Evolutionary conservation across 2,888 invertebrate genomes (phyloP), one percentile per base, ranked within the genome.

Genomic region (Tortrix viridana): DNA sequence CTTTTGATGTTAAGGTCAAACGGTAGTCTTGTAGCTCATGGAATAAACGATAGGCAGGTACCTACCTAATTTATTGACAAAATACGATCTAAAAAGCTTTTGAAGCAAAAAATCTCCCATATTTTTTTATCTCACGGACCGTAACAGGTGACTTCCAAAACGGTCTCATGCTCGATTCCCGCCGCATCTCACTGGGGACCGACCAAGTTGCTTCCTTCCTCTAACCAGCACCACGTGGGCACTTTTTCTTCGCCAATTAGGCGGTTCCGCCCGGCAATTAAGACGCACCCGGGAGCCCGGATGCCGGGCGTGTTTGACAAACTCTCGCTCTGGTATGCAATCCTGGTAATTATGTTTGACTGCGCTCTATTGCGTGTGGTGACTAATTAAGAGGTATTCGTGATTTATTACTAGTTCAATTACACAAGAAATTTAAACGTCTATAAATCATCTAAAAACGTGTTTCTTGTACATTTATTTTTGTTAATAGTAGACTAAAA

Each of bases 181-280:
- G 7, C 12, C 46, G 3, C 48, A 49, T 58, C 58, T 67, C 81
- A 71, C 80, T 18, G 19, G 77, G 71, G 80, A 76, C 72, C 71
- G 47, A 69, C 64, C n/a, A 41, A n/a, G 71, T 37, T 69, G 69
- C 60, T 55, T 65, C 66, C 78, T 84, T 86, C 82, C 82, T 81
- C 78, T 85, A 88, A 89, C 79, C 81, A 84, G 78, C 74, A 84
- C 77, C 88, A 88, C 75, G 78, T 88, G 88, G 72, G 70, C 66
- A 70, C 71, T 72, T 73, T 64, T 65, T 60, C 62, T 79, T 74
- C 70, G 71, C 77, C 80, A 81, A 83, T 83, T 81, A 85, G 77
- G 47, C 19, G 57, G 63, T 59, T 66, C 66, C 66, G 58, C 57
- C 58, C 52, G 52, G 41, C 26, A 52, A 43, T 60, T 65, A 61